Conservation (phyloP, 92 coral and sea anemone species). For the Pocillopora meandrina region DNA sequence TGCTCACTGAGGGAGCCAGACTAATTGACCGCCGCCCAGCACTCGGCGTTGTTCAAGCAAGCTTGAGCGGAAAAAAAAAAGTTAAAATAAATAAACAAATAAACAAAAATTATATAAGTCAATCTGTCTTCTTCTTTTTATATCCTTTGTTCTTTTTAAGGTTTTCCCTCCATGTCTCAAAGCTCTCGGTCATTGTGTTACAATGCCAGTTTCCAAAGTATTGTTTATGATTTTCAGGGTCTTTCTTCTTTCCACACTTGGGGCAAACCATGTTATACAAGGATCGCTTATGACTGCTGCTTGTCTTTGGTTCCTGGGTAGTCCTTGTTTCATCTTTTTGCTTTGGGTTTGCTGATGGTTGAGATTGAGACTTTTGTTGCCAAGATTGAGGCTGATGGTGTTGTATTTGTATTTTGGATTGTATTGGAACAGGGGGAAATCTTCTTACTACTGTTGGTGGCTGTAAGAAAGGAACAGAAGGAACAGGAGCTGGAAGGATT, state of each 20-base stretch:
- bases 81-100: no score
- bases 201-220: conserved; percentile 60
- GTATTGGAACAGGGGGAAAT: no score
- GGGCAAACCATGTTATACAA: conserved; percentile 14
- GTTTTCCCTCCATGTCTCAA: conserved; percentile 42
- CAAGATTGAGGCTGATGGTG: no score
- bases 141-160: conserved; percentile 8
- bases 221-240: conserved; percentile 39
- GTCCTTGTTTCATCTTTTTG: not conserved
- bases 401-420: no score
- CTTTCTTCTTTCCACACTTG: conserved; percentile 26
- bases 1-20: conserved; percentile 4
- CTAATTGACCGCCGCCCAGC: no score
- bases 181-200: not conserved
- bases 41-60: no score
- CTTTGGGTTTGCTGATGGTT: not conserved
- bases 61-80: no score
- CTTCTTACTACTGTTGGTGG: no score
- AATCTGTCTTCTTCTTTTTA: conserved; percentile 14
- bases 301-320: not conserved
- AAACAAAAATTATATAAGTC: no score
- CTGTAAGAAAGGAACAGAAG: not conserved
- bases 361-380: no score
- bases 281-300: not conserved
- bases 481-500: not conserved